Conservation (phyloP, 2,797 vertebrate genomes). For the Peromyscus eremicus region DNA sequence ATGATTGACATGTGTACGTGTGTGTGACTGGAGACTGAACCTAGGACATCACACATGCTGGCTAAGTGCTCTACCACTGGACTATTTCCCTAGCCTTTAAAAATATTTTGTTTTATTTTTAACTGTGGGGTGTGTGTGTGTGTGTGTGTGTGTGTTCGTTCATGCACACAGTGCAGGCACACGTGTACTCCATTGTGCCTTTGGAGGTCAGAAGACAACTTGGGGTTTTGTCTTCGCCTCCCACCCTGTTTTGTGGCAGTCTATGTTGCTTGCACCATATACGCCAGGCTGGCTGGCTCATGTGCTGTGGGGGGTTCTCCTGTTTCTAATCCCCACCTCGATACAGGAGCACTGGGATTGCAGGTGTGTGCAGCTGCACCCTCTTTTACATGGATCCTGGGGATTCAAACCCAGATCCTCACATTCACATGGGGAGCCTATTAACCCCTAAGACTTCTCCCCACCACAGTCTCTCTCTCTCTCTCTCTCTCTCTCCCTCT, state of each 20-base stretch:
- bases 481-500: conserved; percentile 13
- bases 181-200: not conserved
- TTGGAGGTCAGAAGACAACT: not conserved
- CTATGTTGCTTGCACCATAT: not conserved
- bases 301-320: no score
- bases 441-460: not conserved
- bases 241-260: not conserved
- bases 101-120: not conserved
- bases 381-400: not conserved
- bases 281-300: not conserved
- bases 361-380: not conserved
- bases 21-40: not conserved
- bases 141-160: not conserved
- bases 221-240: not conserved
- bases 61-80: not conserved
- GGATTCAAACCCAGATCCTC: not conserved
- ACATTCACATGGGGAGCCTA: not conserved
- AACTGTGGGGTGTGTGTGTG: not conserved
- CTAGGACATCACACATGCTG: not conserved
- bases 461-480: not conserved
- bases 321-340: accelerated
- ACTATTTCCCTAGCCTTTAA: not conserved
- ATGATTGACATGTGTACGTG: not conserved
- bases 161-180: not conserved
- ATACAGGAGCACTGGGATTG: not conserved